Evolutionary conservation across 1,140 invertebrate species (phyloP).

Genomic region (Drosophila leontia): DNA sequence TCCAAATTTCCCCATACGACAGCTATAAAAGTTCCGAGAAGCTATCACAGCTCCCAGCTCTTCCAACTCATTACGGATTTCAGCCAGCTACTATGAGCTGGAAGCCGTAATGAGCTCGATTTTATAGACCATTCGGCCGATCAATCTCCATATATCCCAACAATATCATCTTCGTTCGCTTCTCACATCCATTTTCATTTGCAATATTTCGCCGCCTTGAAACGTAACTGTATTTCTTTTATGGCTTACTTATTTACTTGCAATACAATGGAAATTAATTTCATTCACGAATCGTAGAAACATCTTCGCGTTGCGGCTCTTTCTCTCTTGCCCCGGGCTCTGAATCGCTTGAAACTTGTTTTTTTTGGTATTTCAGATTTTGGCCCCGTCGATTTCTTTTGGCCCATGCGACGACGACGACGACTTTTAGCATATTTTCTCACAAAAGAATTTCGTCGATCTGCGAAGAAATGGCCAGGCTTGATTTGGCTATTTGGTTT

Average conservation of each 20-base stretch:
- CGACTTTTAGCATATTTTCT: slow-evolving; percentile 71
- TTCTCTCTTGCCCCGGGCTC: slow-evolving; percentile 7
- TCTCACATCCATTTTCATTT: slow-evolving; percentile 48
- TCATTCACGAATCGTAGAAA: slow-evolving; percentile 71
- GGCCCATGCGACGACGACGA: slow-evolving; percentile 52
- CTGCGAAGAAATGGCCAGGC: slow-evolving; percentile 29
- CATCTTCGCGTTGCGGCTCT: slow-evolving; percentile 46
- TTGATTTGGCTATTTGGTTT: slow-evolving; percentile 53
- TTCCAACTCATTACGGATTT: slow-evolving; percentile 30
- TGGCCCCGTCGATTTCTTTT: slow-evolving; percentile 64
- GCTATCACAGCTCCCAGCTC: slow-evolving; percentile 11
- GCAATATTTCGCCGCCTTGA: slow-evolving; percentile 30
- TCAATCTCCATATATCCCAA: slow-evolving; percentile 47
- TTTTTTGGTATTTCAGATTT: slow-evolving; percentile 16
- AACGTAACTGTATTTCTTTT: slow-evolving; percentile 53
- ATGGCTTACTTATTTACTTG: slow-evolving; percentile 57
- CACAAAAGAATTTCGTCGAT: slow-evolving; percentile 74
- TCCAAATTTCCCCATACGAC: slow-evolving; percentile 5
- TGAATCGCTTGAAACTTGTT: slow-evolving; percentile 67
- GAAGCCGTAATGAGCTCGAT: slow-evolving; percentile 30
- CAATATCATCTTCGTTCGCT: slow-evolving; percentile 18
- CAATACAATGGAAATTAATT: slow-evolving; percentile 77
- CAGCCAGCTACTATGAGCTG: slow-evolving; percentile 7
- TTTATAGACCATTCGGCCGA: slow-evolving; percentile 31
- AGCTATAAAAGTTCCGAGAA: slow-evolving; percentile 19